phyloP scores from a whole-genome alignment of 2,888 invertebrate genomes.

The Amphipyra berbera region DNA sequence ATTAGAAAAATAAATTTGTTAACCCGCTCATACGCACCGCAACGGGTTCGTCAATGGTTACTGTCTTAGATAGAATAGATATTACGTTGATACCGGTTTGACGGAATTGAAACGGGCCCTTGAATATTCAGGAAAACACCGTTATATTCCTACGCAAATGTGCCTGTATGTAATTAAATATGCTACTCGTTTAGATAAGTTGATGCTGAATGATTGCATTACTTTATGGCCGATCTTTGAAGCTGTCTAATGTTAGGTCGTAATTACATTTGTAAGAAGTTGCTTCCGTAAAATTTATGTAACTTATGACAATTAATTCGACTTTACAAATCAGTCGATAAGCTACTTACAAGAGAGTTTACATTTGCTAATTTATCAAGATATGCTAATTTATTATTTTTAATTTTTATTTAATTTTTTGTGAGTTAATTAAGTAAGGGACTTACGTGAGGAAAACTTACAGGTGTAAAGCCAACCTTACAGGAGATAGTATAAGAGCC shows the following conservation, averaged over 20 bases:
- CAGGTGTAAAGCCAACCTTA: too few species aligned
- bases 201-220: background rate
- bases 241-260: background rate
- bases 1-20: slow-evolving; percentile 78
- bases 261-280: too few species aligned
- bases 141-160: slow-evolving; percentile 54
- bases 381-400: too few species aligned
- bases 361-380: too few species aligned
- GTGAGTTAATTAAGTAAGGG: too few species aligned
- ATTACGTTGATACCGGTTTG: slow-evolving; percentile 56
- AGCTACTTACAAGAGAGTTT: too few species aligned
- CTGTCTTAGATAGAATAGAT: slow-evolving; percentile 53
- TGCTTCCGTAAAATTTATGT: too few species aligned
- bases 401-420: too few species aligned
- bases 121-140: slow-evolving; percentile 58
- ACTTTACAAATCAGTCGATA: too few species aligned
- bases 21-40: slow-evolving; percentile 74
- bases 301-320: too few species aligned
- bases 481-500: too few species aligned
- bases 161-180: slow-evolving; percentile 28
- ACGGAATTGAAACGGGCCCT: slow-evolving; percentile 50
- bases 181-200: slow-evolving; percentile 1
- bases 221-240: background rate
- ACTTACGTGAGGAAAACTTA: too few species aligned
- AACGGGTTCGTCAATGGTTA: slow-evolving; percentile 70